Evolutionary conservation across 2,113 vertebrate species (phyloP).

Genomic region (Xiphorhynchus elegans): DNA sequence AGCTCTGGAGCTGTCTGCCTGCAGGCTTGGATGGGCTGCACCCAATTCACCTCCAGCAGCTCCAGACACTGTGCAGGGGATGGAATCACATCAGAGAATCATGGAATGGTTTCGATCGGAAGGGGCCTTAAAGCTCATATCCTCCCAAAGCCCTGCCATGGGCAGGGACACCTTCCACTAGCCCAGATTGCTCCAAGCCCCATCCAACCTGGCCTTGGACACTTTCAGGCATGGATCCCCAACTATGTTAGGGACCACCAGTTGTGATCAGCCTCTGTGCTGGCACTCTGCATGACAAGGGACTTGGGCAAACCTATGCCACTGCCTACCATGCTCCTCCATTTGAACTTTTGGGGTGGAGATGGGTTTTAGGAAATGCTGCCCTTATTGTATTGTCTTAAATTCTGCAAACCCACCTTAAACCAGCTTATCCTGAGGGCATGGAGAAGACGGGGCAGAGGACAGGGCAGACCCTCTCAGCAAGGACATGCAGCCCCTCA

Average conservation of each 20-base stretch:
- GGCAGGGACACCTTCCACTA: background rate
- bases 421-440: background rate
- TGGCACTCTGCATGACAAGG: background rate
- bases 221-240: background rate
- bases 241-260: background rate
- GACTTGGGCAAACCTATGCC: background rate
- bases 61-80: fast-evolving
- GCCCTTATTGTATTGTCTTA: background rate
- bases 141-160: background rate
- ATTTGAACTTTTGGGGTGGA: background rate
- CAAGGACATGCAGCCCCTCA: background rate
- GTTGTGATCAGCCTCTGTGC: background rate
- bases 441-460: background rate
- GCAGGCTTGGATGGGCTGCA: background rate
- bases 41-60: background rate
- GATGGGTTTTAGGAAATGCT: background rate
- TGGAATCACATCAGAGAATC: background rate
- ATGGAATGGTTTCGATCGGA: background rate
- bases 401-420: background rate
- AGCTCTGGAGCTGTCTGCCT: background rate
- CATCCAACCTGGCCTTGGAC: background rate
- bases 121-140: background rate
- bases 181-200: background rate
- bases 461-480: background rate
- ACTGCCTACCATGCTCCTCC: background rate